A percentile compares a stretch with the other conserved stretches of the same genome.
Conservation (phyloP, 2,888 invertebrate genomes). For the Shargacucullia verbasci region DNA sequence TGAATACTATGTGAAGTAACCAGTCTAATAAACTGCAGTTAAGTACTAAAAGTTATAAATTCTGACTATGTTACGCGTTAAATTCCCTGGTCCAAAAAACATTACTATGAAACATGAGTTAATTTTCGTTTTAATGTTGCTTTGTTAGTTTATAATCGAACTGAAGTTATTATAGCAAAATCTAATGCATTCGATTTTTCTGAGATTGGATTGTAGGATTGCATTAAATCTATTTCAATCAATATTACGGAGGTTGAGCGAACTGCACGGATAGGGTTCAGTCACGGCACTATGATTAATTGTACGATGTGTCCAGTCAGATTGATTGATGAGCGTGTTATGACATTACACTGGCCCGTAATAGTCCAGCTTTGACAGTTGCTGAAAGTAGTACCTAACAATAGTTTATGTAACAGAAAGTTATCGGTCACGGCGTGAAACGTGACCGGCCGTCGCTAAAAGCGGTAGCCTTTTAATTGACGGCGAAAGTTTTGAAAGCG, state of each 20-base stretch:
- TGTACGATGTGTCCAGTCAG: constrained; percentile 45
- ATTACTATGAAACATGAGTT: constrained; percentile 23
- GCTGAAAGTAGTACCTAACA: constrained; percentile 61
- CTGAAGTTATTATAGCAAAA: constrained; percentile 32
- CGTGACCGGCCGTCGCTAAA: constrained; percentile 58
- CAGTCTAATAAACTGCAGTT: too few species aligned
- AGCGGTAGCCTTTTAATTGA: constrained; percentile 75
- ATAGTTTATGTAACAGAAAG: constrained; percentile 65
- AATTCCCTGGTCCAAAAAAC: too few species aligned
- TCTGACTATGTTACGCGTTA: too few species aligned
- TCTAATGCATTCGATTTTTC: constrained; percentile 23
- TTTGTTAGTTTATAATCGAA: constrained; percentile 32
- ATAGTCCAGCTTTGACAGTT: constrained; percentile 54
- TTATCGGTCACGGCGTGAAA: constrained; percentile 61
- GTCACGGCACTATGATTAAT: constrained; percentile 45
- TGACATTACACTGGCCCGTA: constrained; percentile 43
- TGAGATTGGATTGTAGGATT: constrained; percentile 20
- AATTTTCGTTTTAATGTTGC: constrained; percentile 6
- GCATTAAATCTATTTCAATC: constrained; percentile 44
- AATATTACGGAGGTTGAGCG: constrained; percentile 23
- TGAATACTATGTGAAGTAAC: too few species aligned
- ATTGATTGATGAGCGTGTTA: constrained; percentile 55
- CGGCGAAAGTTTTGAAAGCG: constrained; percentile 80
- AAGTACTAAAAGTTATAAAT: too few species aligned
- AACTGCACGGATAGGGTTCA: constrained; percentile 40